Percentiles rank a stretch among this genome's conserved stretches.
phyloP scores from a whole-genome alignment of 2,113 vertebrate species.

The Lontra canadensis region DNA sequence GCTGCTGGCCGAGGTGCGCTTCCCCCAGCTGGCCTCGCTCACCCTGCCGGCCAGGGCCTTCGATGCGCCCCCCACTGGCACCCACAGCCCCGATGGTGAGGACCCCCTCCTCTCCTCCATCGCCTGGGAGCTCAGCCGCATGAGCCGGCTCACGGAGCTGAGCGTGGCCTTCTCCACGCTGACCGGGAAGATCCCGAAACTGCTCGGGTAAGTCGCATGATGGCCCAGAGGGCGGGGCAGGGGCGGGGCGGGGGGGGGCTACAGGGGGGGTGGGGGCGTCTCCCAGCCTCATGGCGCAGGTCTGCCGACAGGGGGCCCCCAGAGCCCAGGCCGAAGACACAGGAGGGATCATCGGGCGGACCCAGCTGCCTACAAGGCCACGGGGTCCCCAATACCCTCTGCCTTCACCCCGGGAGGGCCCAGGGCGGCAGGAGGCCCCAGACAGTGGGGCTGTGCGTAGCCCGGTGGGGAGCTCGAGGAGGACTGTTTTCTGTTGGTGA shows the following conservation, averaged over 20 bases:
- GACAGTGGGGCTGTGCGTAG: fast-evolving
- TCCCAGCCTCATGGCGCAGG: neutral
- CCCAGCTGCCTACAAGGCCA: neutral
- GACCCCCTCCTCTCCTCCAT: constrained; percentile 85
- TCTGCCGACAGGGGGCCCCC: neutral
- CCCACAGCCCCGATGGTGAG: neutral
- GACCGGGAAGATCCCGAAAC: constrained; percentile 89
- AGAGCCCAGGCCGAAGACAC: neutral
- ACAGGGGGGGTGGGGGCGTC: too few species aligned
- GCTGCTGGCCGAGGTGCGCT: constrained; percentile 88
- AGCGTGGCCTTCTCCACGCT: constrained; percentile 93
- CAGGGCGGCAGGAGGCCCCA: neutral
- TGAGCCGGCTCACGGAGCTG: constrained; percentile 89
- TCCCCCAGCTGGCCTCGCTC: constrained; percentile 89
- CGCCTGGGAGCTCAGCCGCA: constrained; percentile 88
- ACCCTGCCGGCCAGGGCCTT: constrained; percentile 92
- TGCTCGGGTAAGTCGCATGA: constrained; percentile 88
- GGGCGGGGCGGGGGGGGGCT: fast-evolving
- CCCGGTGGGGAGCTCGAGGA: neutral
- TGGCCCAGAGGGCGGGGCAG: fast-evolving
- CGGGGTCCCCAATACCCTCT: neutral
- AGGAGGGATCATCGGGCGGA: too few species aligned
- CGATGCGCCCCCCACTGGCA: constrained; percentile 84
- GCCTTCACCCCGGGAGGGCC: neutral
- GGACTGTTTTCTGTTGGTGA: too few species aligned